Conservation (phyloP, 2,888 invertebrate genomes). For the Terebella lapidaria region DNA sequence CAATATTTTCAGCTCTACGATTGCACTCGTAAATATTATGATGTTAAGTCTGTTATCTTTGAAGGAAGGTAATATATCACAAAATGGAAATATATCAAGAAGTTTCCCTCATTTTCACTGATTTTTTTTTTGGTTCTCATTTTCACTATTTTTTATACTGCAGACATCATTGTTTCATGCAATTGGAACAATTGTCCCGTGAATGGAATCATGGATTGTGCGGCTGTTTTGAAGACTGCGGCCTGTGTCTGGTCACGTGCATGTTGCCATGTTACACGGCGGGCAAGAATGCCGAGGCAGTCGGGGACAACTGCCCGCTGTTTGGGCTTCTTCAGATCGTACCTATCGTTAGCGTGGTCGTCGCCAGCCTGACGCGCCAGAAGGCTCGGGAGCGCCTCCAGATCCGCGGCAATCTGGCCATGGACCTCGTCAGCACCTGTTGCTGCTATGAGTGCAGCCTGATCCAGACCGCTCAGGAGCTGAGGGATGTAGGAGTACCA, state of each 20-base stretch:
- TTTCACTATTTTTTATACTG: too few relatives aligned
- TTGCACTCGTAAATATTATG: too few relatives aligned
- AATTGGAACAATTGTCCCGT: too few relatives aligned
- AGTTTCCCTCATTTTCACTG: too few relatives aligned
- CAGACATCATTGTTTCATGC: too few relatives aligned
- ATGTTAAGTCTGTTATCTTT: too few relatives aligned
- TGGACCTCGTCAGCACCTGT: conserved; percentile 33
- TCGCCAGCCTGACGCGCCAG: conserved; percentile 31
- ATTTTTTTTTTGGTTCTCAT: too few relatives aligned
- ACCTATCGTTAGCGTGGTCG: conserved; percentile 33
- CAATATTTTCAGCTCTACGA: too few relatives aligned
- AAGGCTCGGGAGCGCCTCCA: conserved; percentile 39
- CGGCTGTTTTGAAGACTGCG: conserved; percentile 47
- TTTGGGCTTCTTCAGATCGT: conserved; percentile 37
- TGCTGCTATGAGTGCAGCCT: conserved; percentile 38
- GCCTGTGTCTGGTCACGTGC: conserved; percentile 42
- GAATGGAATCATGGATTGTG: conserved; percentile 33
- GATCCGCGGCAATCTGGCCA: conserved; percentile 32
- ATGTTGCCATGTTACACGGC: conserved; percentile 46
- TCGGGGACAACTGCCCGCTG: conserved; percentile 43
- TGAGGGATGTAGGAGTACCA: conserved; percentile 15
- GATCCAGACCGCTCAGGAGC: conserved; percentile 32
- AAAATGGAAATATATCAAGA: too few relatives aligned
- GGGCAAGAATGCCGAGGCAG: conserved; percentile 46
- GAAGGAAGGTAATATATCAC: too few relatives aligned